Evolutionary conservation across 2,888 invertebrate species (phyloP).

Genomic region (Drosophila anceps): DNA sequence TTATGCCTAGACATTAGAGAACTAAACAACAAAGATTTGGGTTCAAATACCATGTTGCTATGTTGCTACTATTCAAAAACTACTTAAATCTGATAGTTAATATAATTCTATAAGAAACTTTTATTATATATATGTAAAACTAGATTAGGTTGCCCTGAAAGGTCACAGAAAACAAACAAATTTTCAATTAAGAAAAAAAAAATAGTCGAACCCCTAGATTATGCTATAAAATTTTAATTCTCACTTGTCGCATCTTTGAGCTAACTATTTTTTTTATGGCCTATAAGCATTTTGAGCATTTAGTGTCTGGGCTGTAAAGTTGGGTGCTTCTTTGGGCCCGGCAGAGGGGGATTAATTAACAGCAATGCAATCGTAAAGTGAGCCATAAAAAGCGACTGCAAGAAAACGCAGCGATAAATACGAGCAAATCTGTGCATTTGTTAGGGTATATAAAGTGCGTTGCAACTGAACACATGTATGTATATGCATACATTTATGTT

Average conservation of each 20-base stretch:
- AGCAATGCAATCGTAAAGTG: constrained; percentile 14
- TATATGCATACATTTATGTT: not conserved
- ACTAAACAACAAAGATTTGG: not conserved
- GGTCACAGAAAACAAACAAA: too few relatives aligned
- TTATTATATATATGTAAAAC: too few relatives aligned
- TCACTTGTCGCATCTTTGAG: not conserved
- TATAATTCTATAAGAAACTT: too few relatives aligned
- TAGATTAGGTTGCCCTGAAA: too few relatives aligned
- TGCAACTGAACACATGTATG: not conserved
- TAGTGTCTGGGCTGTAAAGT: not conserved
- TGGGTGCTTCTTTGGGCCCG: not conserved
- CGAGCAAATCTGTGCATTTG: not conserved
- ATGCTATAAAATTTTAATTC: constrained; percentile 4
- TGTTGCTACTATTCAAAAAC: not conserved
- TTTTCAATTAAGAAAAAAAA: too few relatives aligned
- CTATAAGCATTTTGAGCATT: constrained; percentile 8
- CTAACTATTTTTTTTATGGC: constrained; percentile 1
- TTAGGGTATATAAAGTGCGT: constrained; percentile 31
- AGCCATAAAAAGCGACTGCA: constrained; percentile 7
- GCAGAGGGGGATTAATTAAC: constrained; percentile 1
- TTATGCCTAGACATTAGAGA: not conserved
- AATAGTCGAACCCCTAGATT: not conserved
- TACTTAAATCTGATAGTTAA: not conserved
- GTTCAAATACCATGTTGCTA: not conserved
- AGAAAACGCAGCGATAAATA: constrained; percentile 9